A percentile compares a stretch with the other conserved stretches of the same genome.
Conservation (phyloP, 2,113 vertebrate genomes). For the Eurystomus gularis region DNA sequence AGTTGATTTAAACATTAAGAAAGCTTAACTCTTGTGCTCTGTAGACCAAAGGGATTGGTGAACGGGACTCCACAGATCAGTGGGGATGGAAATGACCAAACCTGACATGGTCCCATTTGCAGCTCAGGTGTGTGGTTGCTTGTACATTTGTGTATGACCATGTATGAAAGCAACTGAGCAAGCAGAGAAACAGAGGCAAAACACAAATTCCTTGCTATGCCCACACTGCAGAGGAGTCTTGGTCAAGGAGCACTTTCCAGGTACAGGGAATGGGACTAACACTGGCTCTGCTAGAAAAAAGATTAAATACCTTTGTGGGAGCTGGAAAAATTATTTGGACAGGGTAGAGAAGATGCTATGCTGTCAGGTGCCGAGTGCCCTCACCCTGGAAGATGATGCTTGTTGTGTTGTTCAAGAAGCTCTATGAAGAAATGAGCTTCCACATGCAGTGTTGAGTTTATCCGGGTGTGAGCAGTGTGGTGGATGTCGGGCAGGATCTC, state of each 20-base stretch:
- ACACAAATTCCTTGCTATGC: not conserved
- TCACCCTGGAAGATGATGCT: not conserved
- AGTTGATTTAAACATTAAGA: not conserved
- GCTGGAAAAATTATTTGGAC: not conserved
- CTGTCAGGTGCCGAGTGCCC: not conserved
- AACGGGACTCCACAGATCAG: not conserved
- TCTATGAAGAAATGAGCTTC: not conserved
- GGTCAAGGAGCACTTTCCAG: not conserved
- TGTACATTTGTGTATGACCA: not conserved
- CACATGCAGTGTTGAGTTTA: rapidly evolving
- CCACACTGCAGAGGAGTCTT: not conserved
- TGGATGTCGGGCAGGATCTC: not conserved
- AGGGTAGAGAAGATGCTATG: not conserved
- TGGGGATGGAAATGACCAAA: rapidly evolving
- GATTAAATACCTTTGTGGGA: not conserved
- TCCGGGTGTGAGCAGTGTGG: not conserved
- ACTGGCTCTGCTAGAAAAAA: not conserved
- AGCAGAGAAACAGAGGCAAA: not conserved
- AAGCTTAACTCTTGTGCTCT: not conserved
- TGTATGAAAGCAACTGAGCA: not conserved
- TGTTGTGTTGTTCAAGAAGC: rapidly evolving
- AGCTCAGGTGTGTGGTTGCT: not conserved
- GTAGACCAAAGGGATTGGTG: not conserved
- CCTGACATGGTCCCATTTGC: not conserved
- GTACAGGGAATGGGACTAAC: not conserved